Conservation (phyloP, 2,797 vertebrate species). For the Sarcophilus harrisii region DNA sequence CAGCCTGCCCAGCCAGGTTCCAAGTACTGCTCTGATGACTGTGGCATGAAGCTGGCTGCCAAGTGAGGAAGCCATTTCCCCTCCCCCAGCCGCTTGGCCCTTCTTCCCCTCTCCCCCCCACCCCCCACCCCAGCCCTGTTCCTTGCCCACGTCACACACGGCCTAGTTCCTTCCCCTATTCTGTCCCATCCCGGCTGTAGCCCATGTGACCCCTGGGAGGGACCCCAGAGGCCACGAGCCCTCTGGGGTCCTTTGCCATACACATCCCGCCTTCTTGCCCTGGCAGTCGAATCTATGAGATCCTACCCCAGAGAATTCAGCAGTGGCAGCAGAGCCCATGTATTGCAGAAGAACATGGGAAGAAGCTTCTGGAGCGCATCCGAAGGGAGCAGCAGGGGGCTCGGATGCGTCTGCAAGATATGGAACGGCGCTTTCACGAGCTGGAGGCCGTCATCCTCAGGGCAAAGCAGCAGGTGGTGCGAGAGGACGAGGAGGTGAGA, state of each 20-base stretch:
- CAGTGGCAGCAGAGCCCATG: slow-evolving; percentile 99
- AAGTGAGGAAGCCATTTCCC: slow-evolving; percentile 86
- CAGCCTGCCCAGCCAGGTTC: slow-evolving; percentile 88
- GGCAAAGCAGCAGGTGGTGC: slow-evolving; percentile 95
- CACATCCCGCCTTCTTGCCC: background rate
- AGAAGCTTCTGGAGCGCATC: slow-evolving; percentile 95
- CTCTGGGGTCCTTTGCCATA: background rate
- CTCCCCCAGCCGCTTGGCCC: background rate
- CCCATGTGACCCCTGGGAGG: background rate
- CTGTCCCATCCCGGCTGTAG: background rate
- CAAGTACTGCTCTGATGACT: slow-evolving; percentile 96
- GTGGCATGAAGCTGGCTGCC: slow-evolving; percentile 95
- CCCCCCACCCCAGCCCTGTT: background rate
- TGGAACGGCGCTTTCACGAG: slow-evolving; percentile 96
- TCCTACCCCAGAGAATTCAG: slow-evolving; percentile 96
- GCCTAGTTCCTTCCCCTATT: background rate
- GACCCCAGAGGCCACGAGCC: no score
- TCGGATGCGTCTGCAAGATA: slow-evolving; percentile 93
- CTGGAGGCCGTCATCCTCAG: slow-evolving; percentile 94
- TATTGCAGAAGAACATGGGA: slow-evolving; percentile 95
- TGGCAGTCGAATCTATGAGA: slow-evolving; percentile 93
- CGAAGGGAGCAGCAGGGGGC: slow-evolving; percentile 94
- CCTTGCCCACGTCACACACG: no score
- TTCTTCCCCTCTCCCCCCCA: background rate
- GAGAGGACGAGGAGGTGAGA: slow-evolving; percentile 94